Evolutionary conservation across 2,797 vertebrate species (phyloP), one percentile per base, ranked within the genome.

Genomic region (Sebastes trivittatus): DNA sequence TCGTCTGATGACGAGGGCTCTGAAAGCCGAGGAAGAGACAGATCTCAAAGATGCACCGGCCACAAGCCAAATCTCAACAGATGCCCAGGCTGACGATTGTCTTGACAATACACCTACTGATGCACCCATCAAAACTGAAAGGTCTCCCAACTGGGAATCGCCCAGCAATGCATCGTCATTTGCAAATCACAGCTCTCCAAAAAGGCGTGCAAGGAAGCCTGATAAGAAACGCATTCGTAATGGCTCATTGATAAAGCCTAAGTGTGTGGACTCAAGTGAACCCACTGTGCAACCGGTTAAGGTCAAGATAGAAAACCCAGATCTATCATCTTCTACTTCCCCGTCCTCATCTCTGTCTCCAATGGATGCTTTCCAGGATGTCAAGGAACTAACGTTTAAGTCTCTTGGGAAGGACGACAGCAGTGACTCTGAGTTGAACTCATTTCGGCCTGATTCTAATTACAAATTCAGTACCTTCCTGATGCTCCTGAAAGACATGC

Each of bases 401-500:
- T 97, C 98, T 79, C 93, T 97, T 52, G 93, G 85, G 7, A 97
- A 97, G 25, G 97, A 97, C 61, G 94, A 95, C 46, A 76, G 82
- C 80, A 93, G 95, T 61, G 92, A 95, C 68, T 92, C 93, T 3
- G 68, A 97, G 42, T 75, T 88, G 4, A 93, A 95, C 36, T 85
- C 86, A 8, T 96, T 98, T 84, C 95, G 92, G n/a, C 94, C 98
- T 10, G 96, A 98, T 82, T 94, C 97, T 69, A 97, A 97, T 90
- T 99, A 98, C 89, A 97, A 97, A 82, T 99, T 97, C 90, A 99
- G 98, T 91, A 99, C 97, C 82, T 97, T 98, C 89, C 92, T 99
- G 88, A 99, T 99, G 98, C 96, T 98, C 89, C 92, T 99, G 76
- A 99, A 99, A 92, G 98, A 99, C 88, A 96, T 97, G 94, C 98